phyloP scores from a whole-genome alignment of 1,140 invertebrate species.

The Marisa cornuarietis region DNA sequence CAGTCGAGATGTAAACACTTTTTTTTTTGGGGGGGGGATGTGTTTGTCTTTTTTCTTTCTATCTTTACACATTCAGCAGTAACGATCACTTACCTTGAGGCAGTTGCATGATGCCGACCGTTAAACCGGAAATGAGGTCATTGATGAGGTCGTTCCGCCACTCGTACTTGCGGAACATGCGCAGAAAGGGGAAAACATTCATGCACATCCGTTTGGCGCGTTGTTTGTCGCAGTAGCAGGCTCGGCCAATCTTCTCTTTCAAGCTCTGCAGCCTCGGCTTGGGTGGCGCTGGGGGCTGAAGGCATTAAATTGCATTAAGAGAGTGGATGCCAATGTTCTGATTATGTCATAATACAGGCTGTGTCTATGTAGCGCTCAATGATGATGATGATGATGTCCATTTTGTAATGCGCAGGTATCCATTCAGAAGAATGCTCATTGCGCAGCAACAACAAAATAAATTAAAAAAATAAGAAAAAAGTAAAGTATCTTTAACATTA shows the following conservation, averaged over 20 bases:
- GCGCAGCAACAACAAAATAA: too few relatives aligned
- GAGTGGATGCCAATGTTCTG: not conserved
- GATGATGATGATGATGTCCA: too few relatives aligned
- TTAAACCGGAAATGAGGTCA: slow-evolving; percentile 57
- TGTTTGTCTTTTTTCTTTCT: not conserved
- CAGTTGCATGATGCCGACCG: slow-evolving; percentile 60
- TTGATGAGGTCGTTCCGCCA: slow-evolving; percentile 47
- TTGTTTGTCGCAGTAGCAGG: slow-evolving; percentile 32
- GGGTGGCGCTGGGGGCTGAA: slow-evolving; percentile 7
- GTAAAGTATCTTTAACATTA: too few relatives aligned
- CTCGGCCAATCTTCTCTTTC: slow-evolving; percentile 12
- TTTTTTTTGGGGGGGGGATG: too few relatives aligned
- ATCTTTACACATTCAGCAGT: not conserved
- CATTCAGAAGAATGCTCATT: too few relatives aligned
- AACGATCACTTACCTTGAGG: slow-evolving; percentile 47
- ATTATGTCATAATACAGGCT: not conserved
- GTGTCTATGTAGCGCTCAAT: too few relatives aligned
- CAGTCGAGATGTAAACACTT: not conserved
- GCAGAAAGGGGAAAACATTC: slow-evolving; percentile 47
- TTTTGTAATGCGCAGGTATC: too few relatives aligned
- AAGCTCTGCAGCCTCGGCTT: not conserved
- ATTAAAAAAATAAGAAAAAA: too few relatives aligned
- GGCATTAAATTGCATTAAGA: too few relatives aligned
- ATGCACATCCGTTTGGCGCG: slow-evolving; percentile 34
- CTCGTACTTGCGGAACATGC: slow-evolving; percentile 54